A percentile compares a stretch with the other conserved stretches of the same genome.
Evolutionary conservation across 2,113 vertebrate genomes (phyloP).

Genomic region (Phalacrocorax brasilianus): DNA sequence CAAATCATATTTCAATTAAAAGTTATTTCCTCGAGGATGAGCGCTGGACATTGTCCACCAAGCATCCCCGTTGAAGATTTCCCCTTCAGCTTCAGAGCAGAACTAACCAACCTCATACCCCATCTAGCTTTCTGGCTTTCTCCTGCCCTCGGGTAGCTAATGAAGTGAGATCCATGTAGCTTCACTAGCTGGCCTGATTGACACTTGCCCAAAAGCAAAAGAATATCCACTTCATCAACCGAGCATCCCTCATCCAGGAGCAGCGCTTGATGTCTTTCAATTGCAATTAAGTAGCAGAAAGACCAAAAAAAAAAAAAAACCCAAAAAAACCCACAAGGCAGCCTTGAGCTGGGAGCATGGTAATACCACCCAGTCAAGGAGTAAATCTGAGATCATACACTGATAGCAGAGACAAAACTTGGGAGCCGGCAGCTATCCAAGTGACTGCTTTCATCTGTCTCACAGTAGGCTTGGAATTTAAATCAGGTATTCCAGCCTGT

Average conservation of each 20-base stretch:
- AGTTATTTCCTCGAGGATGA: neutral
- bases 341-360: neutral
- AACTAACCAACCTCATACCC: neutral
- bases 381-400: neutral
- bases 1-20: neutral
- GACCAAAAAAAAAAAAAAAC: neutral
- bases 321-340: neutral
- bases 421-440: neutral
- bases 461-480: neutral
- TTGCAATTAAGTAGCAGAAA: neutral
- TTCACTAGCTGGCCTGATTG: neutral
- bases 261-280: neutral
- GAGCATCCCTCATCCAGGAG: neutral
- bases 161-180: neutral
- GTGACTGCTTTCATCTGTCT: conserved; percentile 23
- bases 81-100: neutral
- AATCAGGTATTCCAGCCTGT: conserved; percentile 5
- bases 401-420: neutral
- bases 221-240: neutral
- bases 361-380: neutral
- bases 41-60: neutral
- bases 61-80: neutral
- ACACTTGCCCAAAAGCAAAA: neutral
- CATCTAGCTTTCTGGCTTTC: neutral
- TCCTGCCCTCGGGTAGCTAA: neutral